Evolutionary conservation across 2,888 invertebrate species (phyloP), one percentile per base, ranked within the genome.

Genomic region (Ferdinandea cuprea): DNA sequence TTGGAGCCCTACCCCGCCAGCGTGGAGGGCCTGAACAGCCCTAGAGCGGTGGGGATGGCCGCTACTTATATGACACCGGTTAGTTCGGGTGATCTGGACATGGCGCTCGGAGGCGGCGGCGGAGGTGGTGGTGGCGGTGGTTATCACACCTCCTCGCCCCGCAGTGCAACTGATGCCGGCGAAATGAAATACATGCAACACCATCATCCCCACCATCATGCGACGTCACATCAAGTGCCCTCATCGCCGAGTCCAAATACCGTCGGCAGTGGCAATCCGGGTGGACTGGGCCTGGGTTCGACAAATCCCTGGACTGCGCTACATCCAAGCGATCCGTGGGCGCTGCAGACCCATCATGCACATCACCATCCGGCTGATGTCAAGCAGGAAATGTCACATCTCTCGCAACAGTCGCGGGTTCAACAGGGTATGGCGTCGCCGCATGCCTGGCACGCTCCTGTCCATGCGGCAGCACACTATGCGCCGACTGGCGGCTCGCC

Each of bases 181-280:
- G 98, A 98, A 92, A 97, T 98, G 97, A 98, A 98, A 92, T 98
- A 98, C 92, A 94, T 96, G 93, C 95, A 95, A 87, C 94, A 95
- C 86, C 95, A 95, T 91, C 97, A 97, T 91, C 96, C 96, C 92
- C 94, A 96, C 91, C 95, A 95, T 91, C 94, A 96, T 88, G 94
- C 94, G 85, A 95, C 96, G 90, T 94, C 96, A 89, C 94, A 94
- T 87, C 93, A 93, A 89, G 92, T 94, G 92, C 92, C 94, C 81
- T 93, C 94, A 85, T 94, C 94, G 87, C 94, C 94, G 83, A 94
- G 94, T 88, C 90, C 92, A 87, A 92, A 93, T 88, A 92, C 93
- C 87, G 90, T 90, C 77, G 89, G 88, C 25, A 92, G 92, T 85
- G 92, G 92, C 86, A 92, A 87, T 54, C 92, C 85, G 19, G 85